These are phyloP conservation scores for Asbolus verrucosus DNA, from an alignment of 1,140 invertebrate genomes.

Conservation along the genomic window DNA sequence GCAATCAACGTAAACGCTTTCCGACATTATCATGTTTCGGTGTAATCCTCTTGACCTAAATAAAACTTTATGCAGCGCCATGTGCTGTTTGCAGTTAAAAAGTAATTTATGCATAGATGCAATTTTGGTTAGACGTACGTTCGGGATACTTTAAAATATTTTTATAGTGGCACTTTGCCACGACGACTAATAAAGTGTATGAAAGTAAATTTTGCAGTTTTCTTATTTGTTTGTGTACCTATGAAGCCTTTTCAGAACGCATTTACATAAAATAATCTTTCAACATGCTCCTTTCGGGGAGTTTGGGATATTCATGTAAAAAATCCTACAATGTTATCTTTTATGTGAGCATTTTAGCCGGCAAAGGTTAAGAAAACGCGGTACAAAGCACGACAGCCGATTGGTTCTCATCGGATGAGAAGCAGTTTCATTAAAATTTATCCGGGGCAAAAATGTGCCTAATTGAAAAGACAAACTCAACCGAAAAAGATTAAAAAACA, in stretches of 20 bases:
- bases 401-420: too few relatives aligned
- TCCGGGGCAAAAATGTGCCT: neutral
- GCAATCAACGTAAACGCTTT: slow-evolving; percentile 28
- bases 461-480: slow-evolving; percentile 1
- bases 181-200: slow-evolving; percentile 8
- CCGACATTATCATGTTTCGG: slow-evolving; percentile 16
- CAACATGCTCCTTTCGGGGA: neutral
- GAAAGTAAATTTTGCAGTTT: neutral
- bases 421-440: too few relatives aligned
- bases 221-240: slow-evolving; percentile 3
- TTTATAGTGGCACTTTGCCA: slow-evolving; percentile 4
- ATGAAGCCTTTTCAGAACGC: slow-evolving; percentile 13
- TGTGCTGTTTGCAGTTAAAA: slow-evolving; percentile 36
- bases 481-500: too few relatives aligned
- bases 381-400: too few relatives aligned
- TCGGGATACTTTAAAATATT: too few relatives aligned
- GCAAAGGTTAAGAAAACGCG: too few relatives aligned
- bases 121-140: slow-evolving; percentile 10
- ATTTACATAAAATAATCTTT: slow-evolving; percentile 19
- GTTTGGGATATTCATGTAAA: neutral
- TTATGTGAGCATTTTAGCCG: neutral
- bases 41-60: slow-evolving; percentile 28
- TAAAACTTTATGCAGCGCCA: slow-evolving; percentile 19
- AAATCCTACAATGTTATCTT: neutral
- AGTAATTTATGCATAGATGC: slow-evolving; percentile 29